Base-by-base conservation (phyloP, 2,888 invertebrate species). In the Aromia moschata region DNA sequence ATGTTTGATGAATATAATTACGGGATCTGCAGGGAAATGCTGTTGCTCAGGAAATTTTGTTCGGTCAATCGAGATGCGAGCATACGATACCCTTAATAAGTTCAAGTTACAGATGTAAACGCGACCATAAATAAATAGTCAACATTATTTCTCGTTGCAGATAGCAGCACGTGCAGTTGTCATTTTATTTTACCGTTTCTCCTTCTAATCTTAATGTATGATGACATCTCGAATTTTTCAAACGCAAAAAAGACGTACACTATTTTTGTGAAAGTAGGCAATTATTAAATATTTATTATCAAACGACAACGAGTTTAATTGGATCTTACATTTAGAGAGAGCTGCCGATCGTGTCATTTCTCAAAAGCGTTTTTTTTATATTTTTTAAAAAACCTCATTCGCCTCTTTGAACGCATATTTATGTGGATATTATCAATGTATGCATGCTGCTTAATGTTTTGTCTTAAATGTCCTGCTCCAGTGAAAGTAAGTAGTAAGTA, bases 61-160 rank as follows among this genome's bases (percentile, higher is more conserved):
- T 66, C 65, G 62, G 66, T 58, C 61, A 65, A 66, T 66, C 67
- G 60, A 64, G 65, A 71, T 70, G 63, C 67, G 65, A 64, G 64
- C 65, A 67, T 60, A 55, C 62, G 64, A 65, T 64, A 67, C 54
- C 52, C 51, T 30, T 56, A 62, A 67, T 62, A 61, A 62, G 67
- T 59, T 64, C 65, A 41, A 64, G 63, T 67, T 69, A 63, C 61
- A 65, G 54, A 66, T 66, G 67, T 65, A 68, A 66, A 64, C 59
- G 64, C 45, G 62, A 62, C 64, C 63, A 66, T 69, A 69, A 69
- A 66, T 66, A 67, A 57, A 61, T 55, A 56, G 47, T 56, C 61
- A 58, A 62, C 61, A 64, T 66, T 60, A 62, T 56, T 69, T 68
- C 67, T 67, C 57, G 58, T 64, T 64, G 55, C 45, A 45, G 53